Base-by-base conservation (phyloP, 2,888 invertebrate genomes). In the Drosophila acutilabella region DNA sequence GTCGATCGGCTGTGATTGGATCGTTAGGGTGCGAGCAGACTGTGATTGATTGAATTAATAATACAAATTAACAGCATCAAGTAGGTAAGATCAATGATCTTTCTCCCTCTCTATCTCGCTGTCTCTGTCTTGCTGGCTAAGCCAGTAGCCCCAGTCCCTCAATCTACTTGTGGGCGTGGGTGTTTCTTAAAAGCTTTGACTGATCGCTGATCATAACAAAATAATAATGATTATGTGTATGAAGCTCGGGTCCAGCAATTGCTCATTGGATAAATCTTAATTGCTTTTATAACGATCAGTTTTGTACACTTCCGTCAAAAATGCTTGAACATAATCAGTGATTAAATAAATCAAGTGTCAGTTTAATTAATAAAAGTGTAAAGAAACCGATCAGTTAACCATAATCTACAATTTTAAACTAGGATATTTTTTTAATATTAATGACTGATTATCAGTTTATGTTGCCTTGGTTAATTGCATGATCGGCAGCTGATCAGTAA, bases 41-140 rank as follows among this genome's bases (percentile, higher is more conserved):
- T 71, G 88, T 83, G 88, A 84, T 84, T 88, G 84, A 85, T 85
- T 89, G 86, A 88, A 86, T 89, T 89, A 89, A 86, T 86, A 88
- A 88, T 74, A 88, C 78, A 82, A 86, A 86, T 86, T 86, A 86
- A 78, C 85, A 82, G 82, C 70, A 73, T 64, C 89, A 89, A 88
- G 83, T 88, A 85, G 86, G 74, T 77, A 81, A 85, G 88, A 89
- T 89, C 88, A 89, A 69, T 78, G 89, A 81, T 87, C 88, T 60
- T n/a, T 50, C 50, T 40, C 14, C 36, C 36, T 36, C 36, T 36
- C 11, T 36, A 30, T 36, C 30, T 47, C 45, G 13, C 45, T 45
- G n/a, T 26, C 45, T 47, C 26, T 13, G 4, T n/a, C 45, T 23
- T 23, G 13, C 20, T 40, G 38, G 41, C 71, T 60, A 45, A 56